These are phyloP conservation scores for Setophaga petechia DNA, from an alignment of 2,113 vertebrate species.

Conservation along the genomic window DNA sequence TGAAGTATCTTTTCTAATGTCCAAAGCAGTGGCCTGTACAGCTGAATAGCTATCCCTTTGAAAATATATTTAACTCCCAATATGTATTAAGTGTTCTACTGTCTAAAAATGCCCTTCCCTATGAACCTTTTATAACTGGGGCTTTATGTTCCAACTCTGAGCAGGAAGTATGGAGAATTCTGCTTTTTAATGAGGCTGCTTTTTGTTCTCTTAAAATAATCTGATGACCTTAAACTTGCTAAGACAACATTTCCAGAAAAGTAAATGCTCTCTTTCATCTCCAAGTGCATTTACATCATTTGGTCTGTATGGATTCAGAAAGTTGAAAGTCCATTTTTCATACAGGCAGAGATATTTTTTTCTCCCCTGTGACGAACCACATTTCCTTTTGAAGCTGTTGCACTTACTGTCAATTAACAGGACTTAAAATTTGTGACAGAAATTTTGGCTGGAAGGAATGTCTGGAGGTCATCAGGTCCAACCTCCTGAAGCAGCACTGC, in stretches of 20 bases:
- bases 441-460: neutral
- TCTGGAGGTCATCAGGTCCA: neutral
- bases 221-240: neutral
- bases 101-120: neutral
- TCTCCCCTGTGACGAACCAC: neutral
- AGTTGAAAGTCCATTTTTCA: neutral
- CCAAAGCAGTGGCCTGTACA: neutral
- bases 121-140: neutral
- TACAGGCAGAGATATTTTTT: neutral
- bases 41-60: neutral
- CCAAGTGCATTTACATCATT: neutral
- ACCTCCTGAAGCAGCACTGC: neutral
- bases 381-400: conserved; percentile 6
- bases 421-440: neutral
- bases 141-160: neutral
- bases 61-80: neutral
- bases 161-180: neutral
- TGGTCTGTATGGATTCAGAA: neutral
- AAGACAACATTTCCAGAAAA: neutral
- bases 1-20: neutral
- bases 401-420: neutral
- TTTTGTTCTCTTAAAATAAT: neutral
- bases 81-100: neutral
- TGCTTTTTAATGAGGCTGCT: neutral
- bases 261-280: neutral